These are phyloP conservation scores for Taeniopygia guttata DNA, from an alignment of 2,797 vertebrate genomes.

Conservation along the genomic window DNA sequence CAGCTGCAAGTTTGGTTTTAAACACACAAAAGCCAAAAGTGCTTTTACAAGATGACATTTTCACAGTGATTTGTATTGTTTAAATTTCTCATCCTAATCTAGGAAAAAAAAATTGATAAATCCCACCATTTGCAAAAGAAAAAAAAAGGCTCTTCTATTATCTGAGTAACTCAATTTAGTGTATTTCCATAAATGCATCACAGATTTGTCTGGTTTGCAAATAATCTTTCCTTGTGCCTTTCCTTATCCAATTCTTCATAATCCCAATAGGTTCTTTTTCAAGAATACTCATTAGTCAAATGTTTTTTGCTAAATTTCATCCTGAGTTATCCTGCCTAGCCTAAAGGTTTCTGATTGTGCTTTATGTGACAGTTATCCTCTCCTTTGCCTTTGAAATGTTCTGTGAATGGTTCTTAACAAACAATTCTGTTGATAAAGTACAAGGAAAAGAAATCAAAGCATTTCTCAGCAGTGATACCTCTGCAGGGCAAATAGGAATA, in stretches of 20 bases:
- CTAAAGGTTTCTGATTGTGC: not conserved
- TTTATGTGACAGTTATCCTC: not conserved
- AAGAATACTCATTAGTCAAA: conserved; percentile 12
- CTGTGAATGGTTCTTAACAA: not conserved
- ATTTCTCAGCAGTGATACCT: not conserved
- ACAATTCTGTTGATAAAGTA: conserved; percentile 35
- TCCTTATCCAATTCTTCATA: not conserved
- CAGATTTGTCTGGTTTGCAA: not conserved
- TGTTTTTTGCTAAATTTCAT: not conserved
- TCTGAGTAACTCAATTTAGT: not conserved
- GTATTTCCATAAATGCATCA: not conserved
- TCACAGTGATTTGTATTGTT: not conserved
- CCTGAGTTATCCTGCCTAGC: not conserved
- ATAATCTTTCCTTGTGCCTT: not conserved
- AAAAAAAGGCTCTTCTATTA: not conserved
- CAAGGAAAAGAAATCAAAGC: conserved; percentile 34
- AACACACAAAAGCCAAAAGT: not conserved
- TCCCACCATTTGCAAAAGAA: not conserved
- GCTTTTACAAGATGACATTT: not conserved
- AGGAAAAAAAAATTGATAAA: not conserved
- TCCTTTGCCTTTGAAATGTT: conserved; percentile 20
- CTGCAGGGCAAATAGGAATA: conserved; percentile 40
- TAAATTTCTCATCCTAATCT: not conserved
- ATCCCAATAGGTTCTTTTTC: not conserved
- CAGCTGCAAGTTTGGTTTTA: not conserved